Base-by-base conservation (phyloP, 2,113 vertebrate genomes). In the Herpetotheres cachinnans region DNA sequence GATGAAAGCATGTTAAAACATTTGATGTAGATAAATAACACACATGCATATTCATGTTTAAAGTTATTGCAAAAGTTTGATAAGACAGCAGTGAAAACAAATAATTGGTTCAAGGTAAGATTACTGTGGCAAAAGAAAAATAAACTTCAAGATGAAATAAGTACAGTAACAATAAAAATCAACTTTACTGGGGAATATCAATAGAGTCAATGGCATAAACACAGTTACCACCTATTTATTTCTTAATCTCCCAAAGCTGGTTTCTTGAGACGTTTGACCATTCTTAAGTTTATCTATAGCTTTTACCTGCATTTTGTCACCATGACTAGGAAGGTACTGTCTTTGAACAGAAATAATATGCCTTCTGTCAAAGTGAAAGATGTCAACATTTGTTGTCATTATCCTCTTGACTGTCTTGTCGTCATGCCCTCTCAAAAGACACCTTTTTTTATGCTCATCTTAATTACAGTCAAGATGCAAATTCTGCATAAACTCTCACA, bases 21-120 rank as follows among this genome's bases (percentile, higher is more conserved):
- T 97, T 97, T 97, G 95, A 97, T 95, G 95, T 97, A 72, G 93
- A 95, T 95, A 97, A 98, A 95, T 95, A 97, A 95, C 70, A 94
- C 63, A 81, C 20, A 96, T 97, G 96, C 93, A 96, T 98, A 96
- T 97, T 98, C 94, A 96, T 95, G 70, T 62, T 62, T 80, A 90
- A 94, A 94, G 77, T 82, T 92, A 19, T 47, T 82, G 70, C 38
- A 67, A 38, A 90, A 85, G 54, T 95, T 97, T 73, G 65, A 69
- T 61, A 88, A 96, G 76, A 82, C 52, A 85, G 46, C 26, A 71
- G 13, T 47, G 54, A 83, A 91, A 97, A 95, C 55, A 88, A 86
- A 63, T 90, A 78, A 86, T 63, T 77, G 71, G 55, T 86, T 77
- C 42, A 56, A 58, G 36, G 32, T 40, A 55, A 69, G 50, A 86